Evolutionary conservation across 2,113 vertebrate species (phyloP).

Genomic region (Cyprinodon tularosa): DNA sequence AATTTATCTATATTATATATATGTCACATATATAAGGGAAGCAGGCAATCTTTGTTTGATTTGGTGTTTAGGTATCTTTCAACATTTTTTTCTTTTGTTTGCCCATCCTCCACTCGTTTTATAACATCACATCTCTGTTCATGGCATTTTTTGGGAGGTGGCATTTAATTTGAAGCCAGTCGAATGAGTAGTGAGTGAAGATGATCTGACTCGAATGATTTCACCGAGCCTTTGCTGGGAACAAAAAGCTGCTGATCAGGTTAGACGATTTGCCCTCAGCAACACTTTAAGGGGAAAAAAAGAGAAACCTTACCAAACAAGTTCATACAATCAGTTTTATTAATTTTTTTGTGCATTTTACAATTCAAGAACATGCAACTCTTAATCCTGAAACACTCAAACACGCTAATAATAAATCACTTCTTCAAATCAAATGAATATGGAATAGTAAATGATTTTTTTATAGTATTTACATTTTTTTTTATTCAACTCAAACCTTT

Average conservation of each 20-base stretch:
- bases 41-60: too few species aligned
- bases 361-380: conserved; percentile 75
- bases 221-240: background rate
- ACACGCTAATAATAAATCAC: conserved; percentile 69
- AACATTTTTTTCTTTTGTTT: too few species aligned
- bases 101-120: too few species aligned
- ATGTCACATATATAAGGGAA: too few species aligned
- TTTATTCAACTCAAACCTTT: conserved; percentile 63
- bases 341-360: conserved; percentile 79
- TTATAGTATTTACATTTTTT: conserved; percentile 79
- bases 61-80: too few species aligned
- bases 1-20: too few species aligned
- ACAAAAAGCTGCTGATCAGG: conserved; percentile 16
- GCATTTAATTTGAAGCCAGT: background rate
- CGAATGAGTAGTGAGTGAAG: background rate
- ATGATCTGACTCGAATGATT: background rate
- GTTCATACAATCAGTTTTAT: conserved; percentile 68
- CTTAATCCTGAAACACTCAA: conserved; percentile 67
- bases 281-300: background rate
- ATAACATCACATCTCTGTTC: background rate
- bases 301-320: conserved; percentile 44
- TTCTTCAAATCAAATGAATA: conserved; percentile 67
- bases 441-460: conserved; percentile 75
- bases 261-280: background rate
- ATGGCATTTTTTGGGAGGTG: background rate